Evolutionary conservation across 2,888 invertebrate species (phyloP), one percentile per base, ranked within the genome.

Genomic region (Oligia latruncula): DNA sequence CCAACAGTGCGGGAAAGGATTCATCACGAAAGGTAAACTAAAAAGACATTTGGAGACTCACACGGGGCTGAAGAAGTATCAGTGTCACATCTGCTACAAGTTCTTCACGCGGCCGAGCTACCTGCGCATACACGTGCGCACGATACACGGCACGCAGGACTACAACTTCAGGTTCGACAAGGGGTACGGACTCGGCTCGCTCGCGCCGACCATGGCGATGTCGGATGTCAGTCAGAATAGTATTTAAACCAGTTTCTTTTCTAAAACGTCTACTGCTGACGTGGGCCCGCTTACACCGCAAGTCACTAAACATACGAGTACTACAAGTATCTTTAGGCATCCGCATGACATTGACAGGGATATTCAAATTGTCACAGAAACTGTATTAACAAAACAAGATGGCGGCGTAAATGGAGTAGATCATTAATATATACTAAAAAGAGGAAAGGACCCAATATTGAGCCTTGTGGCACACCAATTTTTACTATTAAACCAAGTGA

Each of bases 61-160:
- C 17, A 92, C 95, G 0, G 96, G 96, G 0, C 71, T 96, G 2
- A 96, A 96, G 73, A 96, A 96, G 60, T 96, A 95, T 78, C 96
- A 96, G 74, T 96, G 96, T 84, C 96, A 97, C 68, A 94, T 97
- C 0, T 97, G 96, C n/a, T 96, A 95, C 55, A 97, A 97, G 74
- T 96, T 95, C 82, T 97, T 97, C 85, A 96, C 96, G 0, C 83
- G 96, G 9, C 96, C 96, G 0, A 95, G 95, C 62, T 97, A 96
- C 80, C 75, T 96, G 1, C 88, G 96, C 9, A 96, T 96, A 0
- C 96, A 96, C 64, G 93, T 97, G 0, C 89, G 96, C 72, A 97
- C 96, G 0, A 97, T 97, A 0, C 96, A 97, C 64, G 96, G 96
- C 0, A 95, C 95, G 0, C 96, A 96, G 75, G 95, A 96, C 67